Conservation (phyloP, 1,140 invertebrate species). For the Archivesica marissinica region DNA sequence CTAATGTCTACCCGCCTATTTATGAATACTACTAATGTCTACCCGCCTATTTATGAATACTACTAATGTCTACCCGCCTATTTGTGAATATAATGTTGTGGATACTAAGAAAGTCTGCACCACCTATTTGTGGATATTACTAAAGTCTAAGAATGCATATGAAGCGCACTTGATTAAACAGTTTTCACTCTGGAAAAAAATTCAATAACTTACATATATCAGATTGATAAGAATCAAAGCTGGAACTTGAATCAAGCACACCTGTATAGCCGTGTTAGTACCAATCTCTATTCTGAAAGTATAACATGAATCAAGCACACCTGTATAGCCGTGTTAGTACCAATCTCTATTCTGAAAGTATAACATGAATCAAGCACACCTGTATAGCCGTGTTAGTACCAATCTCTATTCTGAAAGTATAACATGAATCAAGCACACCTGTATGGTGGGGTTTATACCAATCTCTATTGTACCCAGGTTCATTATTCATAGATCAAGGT, state of each 20-base stretch:
- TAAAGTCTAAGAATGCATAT: no score
- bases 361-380: conserved; percentile 80
- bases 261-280: conserved; percentile 79
- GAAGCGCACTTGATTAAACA: no score
- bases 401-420: conserved; percentile 79
- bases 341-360: conserved; percentile 80
- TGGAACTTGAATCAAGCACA: conserved; percentile 80
- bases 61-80: no score
- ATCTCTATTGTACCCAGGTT: no score
- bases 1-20: no score
- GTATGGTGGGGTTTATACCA: conserved; percentile 78
- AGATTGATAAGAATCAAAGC: conserved; percentile 75
- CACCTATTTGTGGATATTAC: no score
- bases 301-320: conserved; percentile 80
- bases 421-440: conserved; percentile 80
- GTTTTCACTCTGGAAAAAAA: not conserved
- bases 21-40: no score
- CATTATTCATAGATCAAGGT: no score
- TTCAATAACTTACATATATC: conserved; percentile 72
- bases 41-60: no score
- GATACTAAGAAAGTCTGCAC: no score
- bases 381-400: conserved; percentile 80
- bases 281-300: conserved; percentile 80
- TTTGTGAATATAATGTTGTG: no score
- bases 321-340: conserved; percentile 79